Evolutionary conservation across 2,113 vertebrate species (phyloP), one percentile per base, ranked within the genome.

Genomic region (Prochilodus magdalenae): DNA sequence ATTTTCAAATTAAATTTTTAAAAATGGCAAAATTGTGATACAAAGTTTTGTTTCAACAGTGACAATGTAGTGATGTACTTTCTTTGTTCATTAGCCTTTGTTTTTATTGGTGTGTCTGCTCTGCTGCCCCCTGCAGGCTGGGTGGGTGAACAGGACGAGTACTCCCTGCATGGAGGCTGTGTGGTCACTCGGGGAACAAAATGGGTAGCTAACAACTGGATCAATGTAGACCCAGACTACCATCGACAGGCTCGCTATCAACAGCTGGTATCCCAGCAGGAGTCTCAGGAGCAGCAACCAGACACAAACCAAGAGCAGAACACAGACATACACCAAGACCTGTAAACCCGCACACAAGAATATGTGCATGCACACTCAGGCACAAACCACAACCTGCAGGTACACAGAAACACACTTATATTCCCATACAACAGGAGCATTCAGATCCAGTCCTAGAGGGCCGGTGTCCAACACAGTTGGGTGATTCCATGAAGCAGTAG

Each of bases 131-230:
- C 47, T 1, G 0, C 88, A 99, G 98, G 98, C 80, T 99, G 98
- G 98, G 96, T 99, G 10, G 98, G 98, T 15, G 97, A 99, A 84
- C 92, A 98, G 91, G 98, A 99, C 0, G 96, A 99, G 88, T 99
- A 97, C 0, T 95, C 97, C 7, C 90, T 99, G 87, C 98, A 99
- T 0, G 98, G 98, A 5, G 97, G 97, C 84, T 99, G 98, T 86
- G 89, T 99, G 87, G 97, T 99, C 87, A 97, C 96, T 3, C 93
- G 89, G 0, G 97, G 98, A 72, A 97, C 94, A 59, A 98, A 99
- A 85, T 99, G 98, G 98, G 96, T 99, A 0, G 98, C 98, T 83
- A 99, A 99, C 93, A 99, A 98, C 89, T 99, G 98, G 97, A 98
- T 99, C 92, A 99, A 99, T n/a, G 96, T 99, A 26, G 97, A 99